These are phyloP conservation scores for Heliconius cydno DNA, from an alignment of 2,888 invertebrate species.

Conservation along the genomic window DNA sequence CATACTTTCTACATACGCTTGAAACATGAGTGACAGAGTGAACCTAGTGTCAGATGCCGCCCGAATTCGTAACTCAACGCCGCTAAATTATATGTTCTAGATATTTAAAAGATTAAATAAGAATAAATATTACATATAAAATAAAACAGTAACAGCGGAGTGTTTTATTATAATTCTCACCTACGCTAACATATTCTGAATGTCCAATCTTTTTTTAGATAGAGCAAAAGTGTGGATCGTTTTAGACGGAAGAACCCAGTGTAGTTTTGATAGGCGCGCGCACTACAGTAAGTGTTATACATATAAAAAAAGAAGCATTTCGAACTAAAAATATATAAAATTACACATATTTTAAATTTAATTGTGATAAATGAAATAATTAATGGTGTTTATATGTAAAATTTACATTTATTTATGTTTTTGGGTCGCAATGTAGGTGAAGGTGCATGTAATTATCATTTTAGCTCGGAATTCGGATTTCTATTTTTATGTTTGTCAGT, in stretches of 20 bases:
- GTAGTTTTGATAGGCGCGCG: constrained; percentile 75
- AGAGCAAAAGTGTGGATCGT: constrained; percentile 69
- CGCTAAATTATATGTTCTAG: neutral
- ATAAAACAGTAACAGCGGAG: neutral
- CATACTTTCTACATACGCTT: too few species aligned
- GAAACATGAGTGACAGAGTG: too few species aligned
- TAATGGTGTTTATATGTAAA: neutral
- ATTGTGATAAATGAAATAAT: neutral
- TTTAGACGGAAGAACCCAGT: constrained; percentile 67
- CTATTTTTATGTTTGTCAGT: constrained; percentile 40
- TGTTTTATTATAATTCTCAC: constrained; percentile 42
- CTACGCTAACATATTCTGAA: constrained; percentile 59
- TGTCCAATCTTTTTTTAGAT: constrained; percentile 77
- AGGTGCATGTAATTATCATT: constrained; percentile 47
- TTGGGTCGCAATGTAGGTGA: constrained; percentile 51
- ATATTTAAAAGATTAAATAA: neutral
- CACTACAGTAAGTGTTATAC: constrained; percentile 74
- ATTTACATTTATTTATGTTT: constrained; percentile 17
- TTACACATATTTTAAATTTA: neutral
- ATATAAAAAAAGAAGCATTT: constrained; percentile 18
- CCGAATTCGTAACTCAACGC: neutral
- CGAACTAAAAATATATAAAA: neutral
- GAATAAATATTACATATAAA: neutral
- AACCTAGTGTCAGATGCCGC: too few species aligned
- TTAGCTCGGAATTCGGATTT: constrained; percentile 42